Evolutionary conservation across 2,113 vertebrate genomes (phyloP), one percentile per base, ranked within the genome.

Genomic region (Nycticorax nycticorax): DNA sequence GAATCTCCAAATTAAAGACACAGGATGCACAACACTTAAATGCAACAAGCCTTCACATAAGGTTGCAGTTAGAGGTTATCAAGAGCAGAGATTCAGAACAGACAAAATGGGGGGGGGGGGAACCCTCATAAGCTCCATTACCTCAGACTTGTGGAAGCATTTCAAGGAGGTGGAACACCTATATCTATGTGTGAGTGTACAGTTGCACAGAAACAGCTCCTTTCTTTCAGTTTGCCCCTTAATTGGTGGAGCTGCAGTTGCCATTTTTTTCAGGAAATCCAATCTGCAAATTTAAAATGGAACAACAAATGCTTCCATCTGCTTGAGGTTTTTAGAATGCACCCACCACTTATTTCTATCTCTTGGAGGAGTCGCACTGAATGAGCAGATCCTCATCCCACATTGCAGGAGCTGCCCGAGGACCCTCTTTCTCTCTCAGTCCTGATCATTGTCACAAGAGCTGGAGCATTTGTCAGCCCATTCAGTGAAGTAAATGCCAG

Each of bases 101-200:
- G 35, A 28, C 6, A 62, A 68, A 83, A 68, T 3, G 3, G 9
- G 4, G 3, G 16, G 22, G 13, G 15, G 35, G 28, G 14, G 3
- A 0, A 41, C 39, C 3, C 14, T 10, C 14, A 8, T 3, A 62
- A 69, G 12, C 26, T 55, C 37, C 12, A 10, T 35, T 28, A 26
- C 10, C 6, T 19, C 23, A 59, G 26, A 18, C 27, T 13, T 50
- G 10, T 24, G 32, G n/a, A 78, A 47, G 47, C 3, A 18, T 59
- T 41, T 47, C 52, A 32, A 33, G 35, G 47, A 60, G 22, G 18
- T 60, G 48, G 27, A 91, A 35, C 6, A 28, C 17, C 59, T 56
- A 0, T 14, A 39, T 3, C 21, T 16, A 1, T 12, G 9, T 17
- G 21, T 8, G 6, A 62, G 21, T 10, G 5, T 64, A 52, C 19